These are phyloP conservation scores for Drosophila formosana DNA, from an alignment of 2,888 invertebrate species.

Conservation along the genomic window DNA sequence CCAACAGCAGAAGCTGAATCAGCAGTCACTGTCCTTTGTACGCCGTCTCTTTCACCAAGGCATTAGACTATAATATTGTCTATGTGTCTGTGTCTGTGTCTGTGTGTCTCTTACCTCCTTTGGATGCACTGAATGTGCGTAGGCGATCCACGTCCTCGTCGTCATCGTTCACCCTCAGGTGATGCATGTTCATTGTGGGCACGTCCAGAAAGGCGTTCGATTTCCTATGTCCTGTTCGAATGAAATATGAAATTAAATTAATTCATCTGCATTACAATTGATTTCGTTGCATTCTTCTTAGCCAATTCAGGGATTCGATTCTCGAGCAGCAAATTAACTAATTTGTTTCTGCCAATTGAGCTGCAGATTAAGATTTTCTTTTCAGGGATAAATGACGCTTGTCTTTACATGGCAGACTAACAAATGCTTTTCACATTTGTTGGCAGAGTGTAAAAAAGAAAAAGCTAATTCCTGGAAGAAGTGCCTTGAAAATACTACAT, in stretches of 20 bases:
- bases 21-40: constrained; percentile 32
- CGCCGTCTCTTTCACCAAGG: background rate
- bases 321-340: too few species aligned
- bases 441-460: too few species aligned
- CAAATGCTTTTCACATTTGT: too few species aligned
- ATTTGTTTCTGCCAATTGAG: background rate
- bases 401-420: too few species aligned
- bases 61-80: background rate
- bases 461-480: too few species aligned
- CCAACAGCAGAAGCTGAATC: background rate
- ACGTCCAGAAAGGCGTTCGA: constrained; percentile 90
- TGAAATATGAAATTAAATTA: constrained; percentile 25
- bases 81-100: background rate
- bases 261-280: constrained; percentile 41
- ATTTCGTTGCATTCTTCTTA: background rate
- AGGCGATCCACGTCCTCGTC: constrained; percentile 96
- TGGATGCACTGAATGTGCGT: constrained; percentile 96
- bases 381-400: too few species aligned
- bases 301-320: background rate
- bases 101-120: constrained; percentile 88
- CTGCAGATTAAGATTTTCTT: background rate
- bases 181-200: constrained; percentile 86
- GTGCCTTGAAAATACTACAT: too few species aligned
- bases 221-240: constrained; percentile 87
- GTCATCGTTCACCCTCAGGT: constrained; percentile 84